Conservation (phyloP, 2,888 invertebrate genomes). For the Nomada fucata region DNA sequence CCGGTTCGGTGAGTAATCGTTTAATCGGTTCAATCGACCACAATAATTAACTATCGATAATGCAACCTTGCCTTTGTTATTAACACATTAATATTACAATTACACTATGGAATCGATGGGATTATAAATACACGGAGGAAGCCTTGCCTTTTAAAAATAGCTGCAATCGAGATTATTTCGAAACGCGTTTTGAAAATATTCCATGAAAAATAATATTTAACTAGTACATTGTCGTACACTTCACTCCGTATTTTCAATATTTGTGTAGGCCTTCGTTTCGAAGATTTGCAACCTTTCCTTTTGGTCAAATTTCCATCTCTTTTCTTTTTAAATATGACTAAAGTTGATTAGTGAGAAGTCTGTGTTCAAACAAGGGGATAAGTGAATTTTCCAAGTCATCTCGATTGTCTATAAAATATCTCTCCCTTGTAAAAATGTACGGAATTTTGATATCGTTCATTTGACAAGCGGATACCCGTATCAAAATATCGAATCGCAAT, state of each 20-base stretch:
- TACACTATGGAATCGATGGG: background rate
- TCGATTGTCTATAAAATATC: too few species aligned
- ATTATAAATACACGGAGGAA: constrained; percentile 8
- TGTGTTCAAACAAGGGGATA: background rate
- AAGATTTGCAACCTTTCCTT: too few species aligned
- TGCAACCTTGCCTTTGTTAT: constrained; percentile 36
- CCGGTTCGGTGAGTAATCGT: constrained; percentile 67
- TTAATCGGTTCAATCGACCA: constrained; percentile 59
- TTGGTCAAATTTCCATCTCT: too few species aligned
- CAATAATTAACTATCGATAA: constrained; percentile 48
- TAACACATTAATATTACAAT: constrained; percentile 26
- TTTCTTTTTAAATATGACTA: too few species aligned
- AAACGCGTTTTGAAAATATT: too few species aligned
- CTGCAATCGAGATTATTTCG: too few species aligned
- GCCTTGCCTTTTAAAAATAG: background rate
- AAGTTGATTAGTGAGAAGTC: background rate
- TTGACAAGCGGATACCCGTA: constrained; percentile 20
- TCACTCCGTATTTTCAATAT: too few species aligned
- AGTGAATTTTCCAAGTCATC: background rate
- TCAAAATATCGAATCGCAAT: constrained; percentile 28
- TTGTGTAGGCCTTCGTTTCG: too few species aligned
- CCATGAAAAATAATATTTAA: background rate
- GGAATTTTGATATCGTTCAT: constrained; percentile 7
- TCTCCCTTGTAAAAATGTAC: background rate
- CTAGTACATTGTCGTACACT: background rate